Evolutionary conservation across 2,113 vertebrate species (phyloP).

Genomic region (Chloropsis cyanopogon): DNA sequence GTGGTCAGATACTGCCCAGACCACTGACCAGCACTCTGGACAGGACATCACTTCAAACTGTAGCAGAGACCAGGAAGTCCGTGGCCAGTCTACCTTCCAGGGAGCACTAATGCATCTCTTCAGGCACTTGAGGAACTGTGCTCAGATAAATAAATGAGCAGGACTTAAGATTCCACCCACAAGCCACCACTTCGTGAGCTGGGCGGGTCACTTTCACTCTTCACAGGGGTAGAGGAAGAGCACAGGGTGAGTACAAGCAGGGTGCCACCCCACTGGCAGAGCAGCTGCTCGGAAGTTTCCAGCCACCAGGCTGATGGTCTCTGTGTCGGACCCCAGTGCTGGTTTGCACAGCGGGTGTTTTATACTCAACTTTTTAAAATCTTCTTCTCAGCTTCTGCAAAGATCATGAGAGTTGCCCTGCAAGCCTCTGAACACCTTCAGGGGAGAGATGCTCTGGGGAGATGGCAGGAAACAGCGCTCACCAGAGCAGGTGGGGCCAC

Average conservation of each 20-base stretch:
- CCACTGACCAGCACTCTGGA: background rate
- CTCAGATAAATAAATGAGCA: background rate
- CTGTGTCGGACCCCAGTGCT: background rate
- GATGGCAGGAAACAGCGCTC: background rate
- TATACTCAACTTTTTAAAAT: background rate
- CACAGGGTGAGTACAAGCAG: background rate
- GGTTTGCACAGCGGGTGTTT: background rate
- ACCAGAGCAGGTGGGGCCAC: background rate
- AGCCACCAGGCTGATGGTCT: background rate
- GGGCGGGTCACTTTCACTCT: background rate
- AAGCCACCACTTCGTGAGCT: background rate
- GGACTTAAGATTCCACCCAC: background rate
- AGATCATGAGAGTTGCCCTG: background rate
- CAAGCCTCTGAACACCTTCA: background rate
- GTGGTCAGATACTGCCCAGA: background rate
- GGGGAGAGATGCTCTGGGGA: background rate
- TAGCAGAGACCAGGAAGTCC: background rate
- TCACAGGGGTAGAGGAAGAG: background rate
- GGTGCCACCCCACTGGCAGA: background rate
- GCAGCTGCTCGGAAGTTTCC: background rate
- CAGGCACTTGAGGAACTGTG: background rate
- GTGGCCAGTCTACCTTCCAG: background rate
- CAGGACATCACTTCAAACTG: background rate
- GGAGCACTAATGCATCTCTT: background rate
- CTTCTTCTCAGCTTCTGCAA: background rate